Conservation (phyloP, 2,888 invertebrate species). For the Spisula solida region DNA sequence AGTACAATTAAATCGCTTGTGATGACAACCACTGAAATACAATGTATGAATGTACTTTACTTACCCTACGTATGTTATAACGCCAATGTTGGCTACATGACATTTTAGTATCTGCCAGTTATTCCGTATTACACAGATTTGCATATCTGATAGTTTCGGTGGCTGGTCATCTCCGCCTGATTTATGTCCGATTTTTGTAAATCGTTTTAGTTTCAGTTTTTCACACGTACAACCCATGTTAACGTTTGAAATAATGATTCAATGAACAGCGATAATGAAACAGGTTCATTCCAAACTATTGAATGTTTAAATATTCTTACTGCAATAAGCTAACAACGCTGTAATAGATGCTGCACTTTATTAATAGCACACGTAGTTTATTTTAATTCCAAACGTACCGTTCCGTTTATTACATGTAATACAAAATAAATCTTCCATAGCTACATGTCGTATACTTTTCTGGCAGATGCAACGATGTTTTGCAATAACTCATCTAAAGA, state of each 20-base stretch:
- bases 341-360: not conserved
- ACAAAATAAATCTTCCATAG: not conserved
- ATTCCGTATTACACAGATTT: conserved; percentile 55
- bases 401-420: not conserved
- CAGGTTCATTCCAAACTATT: not conserved
- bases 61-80: conserved; percentile 67
- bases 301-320: not conserved
- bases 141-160: conserved; percentile 35
- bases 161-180: not conserved
- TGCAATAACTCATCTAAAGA: no score
- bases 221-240: conserved; percentile 61
- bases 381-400: not conserved
- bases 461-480: no score
- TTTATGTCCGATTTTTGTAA: conserved; percentile 48
- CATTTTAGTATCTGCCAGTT: conserved; percentile 66
- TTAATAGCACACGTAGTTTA: not conserved
- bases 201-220: conserved; percentile 46
- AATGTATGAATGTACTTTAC: conserved; percentile 9
- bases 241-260: not conserved
- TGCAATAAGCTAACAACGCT: not conserved
- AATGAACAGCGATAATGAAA: not conserved
- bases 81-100: conserved; percentile 67
- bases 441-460: no score
- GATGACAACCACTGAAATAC: no score
- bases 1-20: no score